These are phyloP conservation scores for Cotesia vestalis DNA, from an alignment of 1,140 invertebrate genomes.

Conservation along the genomic window DNA sequence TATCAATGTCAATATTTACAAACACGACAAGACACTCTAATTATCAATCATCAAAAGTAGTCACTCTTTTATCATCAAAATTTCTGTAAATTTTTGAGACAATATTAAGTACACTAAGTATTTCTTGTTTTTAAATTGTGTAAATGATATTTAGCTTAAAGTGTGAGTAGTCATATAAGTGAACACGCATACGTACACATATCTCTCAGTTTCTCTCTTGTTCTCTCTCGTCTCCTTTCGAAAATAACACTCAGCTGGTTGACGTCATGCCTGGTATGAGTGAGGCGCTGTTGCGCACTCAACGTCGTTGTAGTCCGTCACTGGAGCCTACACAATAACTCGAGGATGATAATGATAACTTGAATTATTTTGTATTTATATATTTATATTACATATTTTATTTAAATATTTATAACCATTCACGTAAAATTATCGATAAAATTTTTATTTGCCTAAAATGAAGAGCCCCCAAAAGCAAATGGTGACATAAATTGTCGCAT, in stretches of 20 bases:
- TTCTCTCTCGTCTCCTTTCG: constrained; percentile 59
- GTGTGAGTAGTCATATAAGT: too few species aligned
- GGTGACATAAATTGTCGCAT: too few species aligned
- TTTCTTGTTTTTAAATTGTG: too few species aligned
- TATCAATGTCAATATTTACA: background rate
- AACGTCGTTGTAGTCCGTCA: constrained; percentile 12
- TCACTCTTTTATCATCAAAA: too few species aligned
- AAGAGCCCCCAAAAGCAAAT: too few species aligned
- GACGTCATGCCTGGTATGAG: constrained; percentile 58
- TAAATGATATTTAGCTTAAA: too few species aligned
- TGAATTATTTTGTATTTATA: background rate
- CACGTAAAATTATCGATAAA: background rate
- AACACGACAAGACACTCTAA: too few species aligned
- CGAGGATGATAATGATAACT: background rate
- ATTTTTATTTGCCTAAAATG: background rate
- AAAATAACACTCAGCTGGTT: constrained; percentile 65
- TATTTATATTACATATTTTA: background rate
- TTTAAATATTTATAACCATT: background rate
- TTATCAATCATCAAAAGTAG: too few species aligned
- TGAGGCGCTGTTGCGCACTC: constrained; percentile 36
- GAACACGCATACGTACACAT: too few species aligned
- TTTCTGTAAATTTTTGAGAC: too few species aligned
- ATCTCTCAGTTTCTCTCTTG: too few species aligned
- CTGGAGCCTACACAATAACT: background rate
- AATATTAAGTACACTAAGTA: too few species aligned